Evolutionary conservation across 1,140 invertebrate species (phyloP), one percentile per base, ranked within the genome.

Genomic region (Cyrtorhinus lividipennis): DNA sequence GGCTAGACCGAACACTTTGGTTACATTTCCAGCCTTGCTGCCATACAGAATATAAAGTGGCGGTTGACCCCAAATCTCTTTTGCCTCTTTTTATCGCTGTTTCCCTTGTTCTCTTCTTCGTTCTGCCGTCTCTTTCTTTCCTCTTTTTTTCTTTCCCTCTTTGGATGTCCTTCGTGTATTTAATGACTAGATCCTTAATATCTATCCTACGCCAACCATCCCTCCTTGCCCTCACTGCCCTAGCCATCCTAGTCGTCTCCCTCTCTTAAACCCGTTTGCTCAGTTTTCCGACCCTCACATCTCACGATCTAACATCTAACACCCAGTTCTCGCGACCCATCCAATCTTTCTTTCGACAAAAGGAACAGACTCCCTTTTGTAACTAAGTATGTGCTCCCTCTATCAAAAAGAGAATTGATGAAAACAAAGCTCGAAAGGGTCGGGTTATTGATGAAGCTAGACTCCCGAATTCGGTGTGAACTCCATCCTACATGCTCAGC

Each of bases 61-160:
- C 56, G 56, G 56, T 57, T 57, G 56, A 57, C 56, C 56, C 56
- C 56, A 57, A 48, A 45, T 62, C 61, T 62, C 61, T 62, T 53
- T 62, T 18, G 23, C 23, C 24, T n/a, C n/a, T 45, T 48, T 62
- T 20, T 24, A 22, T 24, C 56, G 15, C 18, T 24, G 3, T 23
- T 45, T 61, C 20, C 22, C 60, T 61, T 44, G 25, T 61, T 46
- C 45, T 20, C 27, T 46, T 46, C 30, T 62, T 53, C 30, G 30
- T 38, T 15, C 30, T 38, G n/a, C n/a, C n/a, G 5, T 38, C 30
- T 24, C 58, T 15, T 24, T 15, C 30, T n/a, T 24, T 24, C 30
- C 58, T 59, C 58, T 24, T 2, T 24, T 24, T 24, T 24, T 24
- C 58, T 15, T n/a, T 59, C 58, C 24, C 58, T 62, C 61, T 57